These are phyloP conservation scores for Oncorhynchus tshawytscha DNA, from an alignment of 2,113 vertebrate species.

Conservation along the genomic window DNA sequence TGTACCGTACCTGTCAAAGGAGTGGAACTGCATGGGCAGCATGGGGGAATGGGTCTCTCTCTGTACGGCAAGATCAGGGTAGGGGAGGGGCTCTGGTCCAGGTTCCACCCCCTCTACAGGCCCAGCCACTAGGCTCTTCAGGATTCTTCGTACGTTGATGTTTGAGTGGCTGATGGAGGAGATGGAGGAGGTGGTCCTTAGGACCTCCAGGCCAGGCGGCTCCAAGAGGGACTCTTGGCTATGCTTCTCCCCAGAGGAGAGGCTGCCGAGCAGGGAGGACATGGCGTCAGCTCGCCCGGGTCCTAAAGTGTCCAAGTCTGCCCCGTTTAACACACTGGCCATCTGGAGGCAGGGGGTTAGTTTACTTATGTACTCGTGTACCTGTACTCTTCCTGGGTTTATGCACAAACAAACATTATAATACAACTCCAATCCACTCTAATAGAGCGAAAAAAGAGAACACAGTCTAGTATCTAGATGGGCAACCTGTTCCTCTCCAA, in stretches of 20 bases:
- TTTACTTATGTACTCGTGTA: slow-evolving; percentile 79
- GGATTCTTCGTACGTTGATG: slow-evolving; percentile 78
- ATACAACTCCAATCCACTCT: too few relatives aligned
- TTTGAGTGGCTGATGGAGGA: slow-evolving; percentile 85
- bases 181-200: slow-evolving; percentile 82
- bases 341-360: slow-evolving; percentile 72
- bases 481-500: slow-evolving; percentile 82
- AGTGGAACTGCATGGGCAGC: slow-evolving; percentile 99
- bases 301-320: slow-evolving; percentile 82
- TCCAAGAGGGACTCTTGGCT: slow-evolving; percentile 84
- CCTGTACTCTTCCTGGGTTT: slow-evolving; percentile 34
- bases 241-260: slow-evolving; percentile 73
- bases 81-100: slow-evolving; percentile 88
- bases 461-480: too few relatives aligned
- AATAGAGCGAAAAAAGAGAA: too few relatives aligned
- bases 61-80: slow-evolving; percentile 92
- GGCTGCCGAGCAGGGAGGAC: background rate
- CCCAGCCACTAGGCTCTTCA: slow-evolving; percentile 95
- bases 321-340: slow-evolving; percentile 79
- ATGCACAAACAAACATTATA: too few relatives aligned
- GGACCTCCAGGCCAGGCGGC: slow-evolving; percentile 69
- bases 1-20: slow-evolving; percentile 88
- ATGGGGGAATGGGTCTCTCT: slow-evolving; percentile 89
- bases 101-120: slow-evolving; percentile 88
- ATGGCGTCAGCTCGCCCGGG: slow-evolving; percentile 31